phyloP scores from a whole-genome alignment of 2,888 invertebrate species.

The Blomia tropicalis region DNA sequence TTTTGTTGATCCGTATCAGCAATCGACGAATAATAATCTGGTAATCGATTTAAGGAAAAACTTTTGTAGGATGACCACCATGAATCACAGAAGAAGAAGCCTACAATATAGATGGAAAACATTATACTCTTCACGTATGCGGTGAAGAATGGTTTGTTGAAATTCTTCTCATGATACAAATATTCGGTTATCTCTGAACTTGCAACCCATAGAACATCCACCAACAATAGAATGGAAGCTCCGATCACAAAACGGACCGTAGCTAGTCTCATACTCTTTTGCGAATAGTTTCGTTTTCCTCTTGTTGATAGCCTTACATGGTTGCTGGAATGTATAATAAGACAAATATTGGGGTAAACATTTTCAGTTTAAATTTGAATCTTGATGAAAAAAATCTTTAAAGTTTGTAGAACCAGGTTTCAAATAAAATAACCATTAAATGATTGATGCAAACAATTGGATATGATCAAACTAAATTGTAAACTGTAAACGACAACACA shows the following conservation, averaged over 20 bases:
- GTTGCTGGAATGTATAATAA: too few relatives aligned
- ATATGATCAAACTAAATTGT: too few relatives aligned
- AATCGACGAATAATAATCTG: slow-evolving; percentile 2
- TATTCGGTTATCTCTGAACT: slow-evolving; percentile 69
- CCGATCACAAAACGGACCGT: slow-evolving; percentile 52
- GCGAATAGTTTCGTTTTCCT: too few relatives aligned
- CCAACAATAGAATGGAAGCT: slow-evolving; percentile 64
- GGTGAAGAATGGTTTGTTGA: slow-evolving; percentile 84
- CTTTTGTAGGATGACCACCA: slow-evolving; percentile 62
- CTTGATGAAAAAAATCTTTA: too few relatives aligned
- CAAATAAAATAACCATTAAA: too few relatives aligned
- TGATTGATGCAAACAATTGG: too few relatives aligned
- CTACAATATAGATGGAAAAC: slow-evolving; percentile 75
- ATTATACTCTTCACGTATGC: slow-evolving; percentile 87
- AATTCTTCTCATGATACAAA: slow-evolving; percentile 51
- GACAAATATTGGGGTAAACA: too few relatives aligned
- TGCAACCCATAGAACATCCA: slow-evolving; percentile 87
- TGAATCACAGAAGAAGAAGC: slow-evolving; percentile 71
- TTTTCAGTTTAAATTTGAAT: too few relatives aligned
- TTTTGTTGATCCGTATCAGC: background rate
- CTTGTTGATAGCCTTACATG: too few relatives aligned
- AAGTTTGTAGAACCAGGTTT: too few relatives aligned
- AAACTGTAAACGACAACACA: too few relatives aligned
- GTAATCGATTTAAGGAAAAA: background rate
- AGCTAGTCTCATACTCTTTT: background rate